Base-by-base conservation (phyloP, 2,888 invertebrate species). In the Caenorhabditis sp. region DNA sequence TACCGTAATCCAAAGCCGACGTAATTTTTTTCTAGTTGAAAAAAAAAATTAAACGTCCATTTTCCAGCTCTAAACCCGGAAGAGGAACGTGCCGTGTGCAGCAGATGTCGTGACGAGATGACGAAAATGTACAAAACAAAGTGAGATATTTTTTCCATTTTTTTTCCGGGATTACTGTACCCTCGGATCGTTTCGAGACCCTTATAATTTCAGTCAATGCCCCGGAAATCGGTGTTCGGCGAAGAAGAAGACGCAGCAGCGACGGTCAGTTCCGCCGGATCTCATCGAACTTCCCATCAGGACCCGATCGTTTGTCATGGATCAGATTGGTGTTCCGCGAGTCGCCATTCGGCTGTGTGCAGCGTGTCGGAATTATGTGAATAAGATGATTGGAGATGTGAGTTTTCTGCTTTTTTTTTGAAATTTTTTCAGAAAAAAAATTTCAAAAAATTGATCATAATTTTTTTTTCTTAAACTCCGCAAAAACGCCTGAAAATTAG, bases 291-390 rank as follows among this genome's bases (percentile, higher is more conserved):
- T 82, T 24, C 32, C 65, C 8, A 28, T 78, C 0, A 53, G 64
- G 8, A 60, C 62, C n/a, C 53, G 82, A 8, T 71, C 82, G 0
- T 82, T 72, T 37, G 18, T 82, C 0, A 64, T 82, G 58, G 82
- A 82, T 24, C 65, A 76, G 22, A 37, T 77, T 2, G 72, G 64
- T 18, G 60, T 67, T 9, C 68, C 71, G 15, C 50, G 82, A n/a
- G 53, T 65, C 1, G 61, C 77, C 9, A 47, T 72, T 37, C 77
- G 78, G 22, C 78, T 82, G 47, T 82, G 82, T 26, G 62, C 72
- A 0, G 26, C 68, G 13, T 82, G 82, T 58, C 22, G 56, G 15
- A 82, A 82, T 22, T n/a, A 44, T 13, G n/a, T 69, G 6, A 32
- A 20, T 26, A 61, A 68, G 9, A 61, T 53, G 62, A 55, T 68